Base-by-base conservation (phyloP, 1,140 invertebrate genomes). In the Drosophila lini region DNA sequence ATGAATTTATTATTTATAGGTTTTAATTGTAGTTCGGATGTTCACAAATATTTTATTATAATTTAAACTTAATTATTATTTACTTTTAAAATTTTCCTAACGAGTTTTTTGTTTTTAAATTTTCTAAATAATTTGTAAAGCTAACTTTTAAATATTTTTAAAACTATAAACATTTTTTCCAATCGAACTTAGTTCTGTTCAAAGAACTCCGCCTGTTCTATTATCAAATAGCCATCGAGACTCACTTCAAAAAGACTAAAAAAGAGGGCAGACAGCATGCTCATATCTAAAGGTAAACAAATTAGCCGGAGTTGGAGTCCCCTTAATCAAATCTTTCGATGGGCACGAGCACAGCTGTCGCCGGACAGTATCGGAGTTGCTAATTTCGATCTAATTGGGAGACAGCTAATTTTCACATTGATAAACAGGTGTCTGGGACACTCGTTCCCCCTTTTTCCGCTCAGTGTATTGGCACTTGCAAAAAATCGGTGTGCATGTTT, bases 381-480 rank as follows among this genome's bases (percentile, higher is more conserved):
- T 81, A 76, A 80, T 80, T 47, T 47, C 25, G 9, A 40, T 64
- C 53, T 74, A 80, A 60, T 42, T 44, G 34, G 22, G 2, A 67
- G 34, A 36, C 38, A 52, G 42, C 41, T 38, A 80, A 73, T 60
- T 59, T 73, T 68, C 50, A 42, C 62, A 47, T 41, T 65, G 78
- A 55, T 67, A 73, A 85, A 78, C 81, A 85, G 52, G 57, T 85
- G 74, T 65, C 50, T 68, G 61, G 38, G 15, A 3, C 22, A 28
- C 28, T 13, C 15, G n/a, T 19, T n/a, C 11, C 11, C 16, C 15
- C 41, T 8, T 4, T 56, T 41, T 42, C 1, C 25, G 10, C 9
- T 25, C 32, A 38, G 41, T 65, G 58, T 22, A 25, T 45, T 3
- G 22, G 19, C 8, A 6, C 8, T 32, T 47, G 22, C 59, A 45